Conservation (phyloP, 2,113 vertebrate species). For the Aphyosemion australe region DNA sequence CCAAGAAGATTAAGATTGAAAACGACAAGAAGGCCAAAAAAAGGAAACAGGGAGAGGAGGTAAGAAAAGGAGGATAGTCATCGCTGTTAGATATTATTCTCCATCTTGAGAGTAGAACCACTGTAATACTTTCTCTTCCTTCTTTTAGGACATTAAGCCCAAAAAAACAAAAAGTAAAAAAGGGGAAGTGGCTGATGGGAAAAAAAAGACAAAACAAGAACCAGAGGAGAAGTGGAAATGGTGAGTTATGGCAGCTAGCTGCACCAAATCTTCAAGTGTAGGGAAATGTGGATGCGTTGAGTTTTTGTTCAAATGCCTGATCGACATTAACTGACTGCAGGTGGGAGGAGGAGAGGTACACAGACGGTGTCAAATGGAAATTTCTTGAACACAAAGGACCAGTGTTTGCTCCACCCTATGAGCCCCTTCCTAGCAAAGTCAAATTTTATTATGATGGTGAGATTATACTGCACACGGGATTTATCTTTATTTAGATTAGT, state of each 20-base stretch:
- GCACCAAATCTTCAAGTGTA: background rate
- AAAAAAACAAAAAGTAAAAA: slow-evolving; percentile 94
- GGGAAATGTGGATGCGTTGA: background rate
- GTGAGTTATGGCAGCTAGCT: slow-evolving; percentile 73
- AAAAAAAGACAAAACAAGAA: slow-evolving; percentile 95
- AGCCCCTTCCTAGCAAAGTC: slow-evolving; percentile 90
- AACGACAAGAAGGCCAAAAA: slow-evolving; percentile 94
- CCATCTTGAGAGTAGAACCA: background rate
- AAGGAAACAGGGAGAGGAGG: slow-evolving; percentile 85
- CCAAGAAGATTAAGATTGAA: slow-evolving; percentile 97
- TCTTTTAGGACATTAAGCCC: slow-evolving; percentile 83
- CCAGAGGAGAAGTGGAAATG: slow-evolving; percentile 99
- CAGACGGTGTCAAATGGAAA: slow-evolving; percentile 96
- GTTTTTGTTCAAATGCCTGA: background rate
- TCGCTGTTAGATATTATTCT: background rate
- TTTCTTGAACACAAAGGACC: slow-evolving; percentile 99
- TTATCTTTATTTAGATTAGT: background rate
- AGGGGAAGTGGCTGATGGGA: slow-evolving; percentile 82
- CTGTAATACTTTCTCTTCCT: slow-evolving; percentile 33
- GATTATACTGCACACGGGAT: background rate
- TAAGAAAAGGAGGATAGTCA: slow-evolving; percentile 19
- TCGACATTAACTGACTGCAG: slow-evolving; percentile 70
- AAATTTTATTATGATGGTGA: slow-evolving; percentile 97
- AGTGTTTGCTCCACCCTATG: slow-evolving; percentile 95
- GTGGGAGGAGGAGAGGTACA: slow-evolving; percentile 98